Percentiles rank a stretch among this genome's conserved stretches.
phyloP scores from a whole-genome alignment of 2,797 vertebrate species.

The Malurus leucopterus region DNA sequence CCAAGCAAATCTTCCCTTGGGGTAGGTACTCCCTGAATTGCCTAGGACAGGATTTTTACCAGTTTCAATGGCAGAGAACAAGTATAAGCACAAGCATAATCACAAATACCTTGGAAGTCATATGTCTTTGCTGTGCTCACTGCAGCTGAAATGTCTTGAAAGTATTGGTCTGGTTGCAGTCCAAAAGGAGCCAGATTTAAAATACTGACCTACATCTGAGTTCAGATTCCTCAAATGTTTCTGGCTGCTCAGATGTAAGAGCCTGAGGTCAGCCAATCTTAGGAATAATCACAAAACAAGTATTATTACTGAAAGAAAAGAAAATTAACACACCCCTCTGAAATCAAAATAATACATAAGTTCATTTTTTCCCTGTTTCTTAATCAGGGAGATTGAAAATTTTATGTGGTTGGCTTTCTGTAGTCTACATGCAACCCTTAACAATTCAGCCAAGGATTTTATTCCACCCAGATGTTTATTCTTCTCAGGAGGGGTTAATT shows the following conservation, averaged over 20 bases:
- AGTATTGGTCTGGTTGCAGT: not conserved
- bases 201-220: not conserved
- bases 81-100: not conserved
- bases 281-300: not conserved
- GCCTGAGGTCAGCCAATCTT: not conserved
- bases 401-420: not conserved
- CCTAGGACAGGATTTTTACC: not conserved
- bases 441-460: not conserved
- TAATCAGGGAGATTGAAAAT: not conserved
- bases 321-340: not conserved
- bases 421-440: not conserved
- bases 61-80: not conserved
- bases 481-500: conserved; percentile 13
- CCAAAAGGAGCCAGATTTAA: not conserved
- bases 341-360: not conserved
- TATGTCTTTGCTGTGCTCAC: not conserved
- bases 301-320: not conserved
- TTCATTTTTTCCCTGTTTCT: not conserved
- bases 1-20: not conserved
- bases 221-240: not conserved
- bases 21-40: not conserved
- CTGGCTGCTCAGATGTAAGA: not conserved
- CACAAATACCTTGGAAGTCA: not conserved
- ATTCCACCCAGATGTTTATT: not conserved
- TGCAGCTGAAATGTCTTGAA: fast-evolving